Percentiles rank a stretch among this genome's conserved stretches.
phyloP scores from a whole-genome alignment of 2,797 vertebrate genomes.

The Silurus aristotelis region DNA sequence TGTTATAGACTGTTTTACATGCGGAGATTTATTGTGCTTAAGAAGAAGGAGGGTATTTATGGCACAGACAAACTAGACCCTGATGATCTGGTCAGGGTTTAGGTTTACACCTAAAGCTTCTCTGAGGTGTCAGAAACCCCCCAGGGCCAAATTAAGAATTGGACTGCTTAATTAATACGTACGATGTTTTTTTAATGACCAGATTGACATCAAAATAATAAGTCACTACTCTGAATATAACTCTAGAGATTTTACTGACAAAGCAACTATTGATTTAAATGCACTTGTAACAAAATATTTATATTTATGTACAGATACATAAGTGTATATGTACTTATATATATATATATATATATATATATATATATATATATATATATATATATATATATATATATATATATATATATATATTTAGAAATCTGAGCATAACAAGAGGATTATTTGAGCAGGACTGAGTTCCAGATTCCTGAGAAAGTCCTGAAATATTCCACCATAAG shows the following conservation, averaged over 20 bases:
- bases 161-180: background rate
- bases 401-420: background rate
- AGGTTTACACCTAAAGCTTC: constrained; percentile 4
- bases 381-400: background rate
- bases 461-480: background rate
- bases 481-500: background rate
- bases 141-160: background rate
- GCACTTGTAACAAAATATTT: background rate
- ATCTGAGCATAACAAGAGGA: background rate
- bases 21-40: background rate
- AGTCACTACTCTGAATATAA: background rate
- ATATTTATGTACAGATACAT: background rate
- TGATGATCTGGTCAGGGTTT: constrained; percentile 27
- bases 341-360: background rate
- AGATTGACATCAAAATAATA: background rate
- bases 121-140: background rate
- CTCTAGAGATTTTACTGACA: background rate
- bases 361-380: background rate
- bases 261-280: background rate
- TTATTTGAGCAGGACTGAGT: background rate
- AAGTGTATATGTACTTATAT: background rate
- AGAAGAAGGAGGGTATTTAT: constrained; percentile 5
- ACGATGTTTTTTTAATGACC: background rate
- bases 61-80: constrained; percentile 11
- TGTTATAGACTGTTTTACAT: background rate